Conservation (phyloP, 2,113 vertebrate species). For the Pontoporia blainvillei region DNA sequence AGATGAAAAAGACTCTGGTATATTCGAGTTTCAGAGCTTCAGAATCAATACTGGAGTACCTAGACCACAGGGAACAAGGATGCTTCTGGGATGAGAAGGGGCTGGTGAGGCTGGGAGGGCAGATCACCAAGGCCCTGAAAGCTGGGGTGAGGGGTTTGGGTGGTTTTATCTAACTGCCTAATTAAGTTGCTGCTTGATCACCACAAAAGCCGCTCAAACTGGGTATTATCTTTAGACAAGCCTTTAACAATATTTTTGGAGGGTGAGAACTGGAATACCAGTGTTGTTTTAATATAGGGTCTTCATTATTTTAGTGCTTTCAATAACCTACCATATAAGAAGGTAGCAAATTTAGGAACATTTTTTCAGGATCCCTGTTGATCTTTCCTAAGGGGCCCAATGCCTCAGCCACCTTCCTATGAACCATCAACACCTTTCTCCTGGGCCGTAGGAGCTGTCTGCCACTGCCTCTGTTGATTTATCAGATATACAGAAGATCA, state of each 20-base stretch:
- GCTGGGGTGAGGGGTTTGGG: not conserved
- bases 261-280: not conserved
- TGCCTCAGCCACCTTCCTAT: not conserved
- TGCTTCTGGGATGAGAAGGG: not conserved
- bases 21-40: not conserved
- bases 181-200: not conserved
- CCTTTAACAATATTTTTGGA: not conserved
- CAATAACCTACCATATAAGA: not conserved
- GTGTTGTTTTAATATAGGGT: not conserved
- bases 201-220: not conserved
- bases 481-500: not conserved
- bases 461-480: not conserved
- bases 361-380: not conserved
- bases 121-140: not conserved
- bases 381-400: not conserved
- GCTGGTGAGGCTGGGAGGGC: not conserved
- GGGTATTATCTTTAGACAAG: not conserved
- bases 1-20: not conserved
- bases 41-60: not conserved
- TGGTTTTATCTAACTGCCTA: not conserved
- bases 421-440: not conserved
- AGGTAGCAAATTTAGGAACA: not conserved
- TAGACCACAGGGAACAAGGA: not conserved
- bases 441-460: not conserved
- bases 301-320: slow-evolving; percentile 9